Evolutionary conservation across 1,140 invertebrate genomes (phyloP).

Genomic region (Steinernema feltiae): DNA sequence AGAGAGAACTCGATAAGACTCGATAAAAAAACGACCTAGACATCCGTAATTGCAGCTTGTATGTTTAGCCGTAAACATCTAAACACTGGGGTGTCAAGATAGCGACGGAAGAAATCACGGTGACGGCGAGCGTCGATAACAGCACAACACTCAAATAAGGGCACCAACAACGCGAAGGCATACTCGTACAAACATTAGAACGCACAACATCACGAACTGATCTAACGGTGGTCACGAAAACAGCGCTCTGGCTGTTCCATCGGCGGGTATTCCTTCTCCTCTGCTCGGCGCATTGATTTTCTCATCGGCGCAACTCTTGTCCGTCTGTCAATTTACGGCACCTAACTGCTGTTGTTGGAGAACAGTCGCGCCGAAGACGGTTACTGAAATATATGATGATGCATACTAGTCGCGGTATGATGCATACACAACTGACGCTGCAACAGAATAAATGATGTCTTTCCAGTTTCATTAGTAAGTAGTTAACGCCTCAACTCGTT

Average conservation of each 20-base stretch:
- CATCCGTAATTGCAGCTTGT: no score
- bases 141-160: not conserved
- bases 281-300: conserved; percentile 1
- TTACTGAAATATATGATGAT: not conserved
- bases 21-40: no score
- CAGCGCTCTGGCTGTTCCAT: not conserved
- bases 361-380: not conserved
- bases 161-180: not conserved
- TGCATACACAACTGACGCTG: no score
- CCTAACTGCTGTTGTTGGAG: not conserved
- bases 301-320: not conserved
- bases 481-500: no score
- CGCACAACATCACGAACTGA: not conserved
- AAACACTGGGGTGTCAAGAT: no score
- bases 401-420: no score
- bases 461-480: no score
- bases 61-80: no score
- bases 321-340: conserved; percentile 8
- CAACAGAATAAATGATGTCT: no score
- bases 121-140: not conserved
- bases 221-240: not conserved
- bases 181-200: not conserved
- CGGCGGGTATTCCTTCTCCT: no score
- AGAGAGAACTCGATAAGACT: no score
- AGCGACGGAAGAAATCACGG: no score